phyloP scores from a whole-genome alignment of 2,888 invertebrate species.

The Parelbella ahira region DNA sequence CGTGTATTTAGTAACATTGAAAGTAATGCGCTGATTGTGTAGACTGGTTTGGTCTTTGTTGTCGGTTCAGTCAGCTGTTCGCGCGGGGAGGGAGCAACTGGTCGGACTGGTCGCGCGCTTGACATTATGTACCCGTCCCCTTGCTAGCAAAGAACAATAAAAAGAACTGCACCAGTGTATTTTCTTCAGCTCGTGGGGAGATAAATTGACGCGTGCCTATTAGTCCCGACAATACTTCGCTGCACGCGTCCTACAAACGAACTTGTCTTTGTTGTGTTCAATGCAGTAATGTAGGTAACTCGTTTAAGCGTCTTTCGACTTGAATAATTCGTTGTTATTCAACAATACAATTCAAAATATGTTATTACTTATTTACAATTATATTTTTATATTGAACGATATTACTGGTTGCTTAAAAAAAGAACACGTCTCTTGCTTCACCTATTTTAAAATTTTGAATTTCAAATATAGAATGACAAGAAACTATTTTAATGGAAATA shows the following conservation, averaged over 20 bases:
- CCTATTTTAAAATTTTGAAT: no score
- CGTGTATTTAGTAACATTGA: conserved; percentile 24
- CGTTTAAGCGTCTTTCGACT: no score
- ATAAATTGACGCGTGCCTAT: conserved; percentile 20
- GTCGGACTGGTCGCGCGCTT: conserved; percentile 45
- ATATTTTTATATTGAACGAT: no score
- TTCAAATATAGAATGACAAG: no score
- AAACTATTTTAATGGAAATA: no score
- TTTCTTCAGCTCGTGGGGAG: conserved; percentile 14
- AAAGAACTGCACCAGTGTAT: conserved; percentile 16
- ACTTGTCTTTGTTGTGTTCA: conserved; percentile 12
- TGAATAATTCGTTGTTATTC: no score
- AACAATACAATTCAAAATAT: no score
- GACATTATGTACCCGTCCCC: conserved; percentile 24
- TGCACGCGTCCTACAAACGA: no score
- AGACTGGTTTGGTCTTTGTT: conserved; percentile 62
- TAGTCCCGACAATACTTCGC: background rate
- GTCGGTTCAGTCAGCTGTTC: conserved; percentile 69
- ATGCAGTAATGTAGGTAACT: conserved; percentile 2
- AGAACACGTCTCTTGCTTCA: no score
- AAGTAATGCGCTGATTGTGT: conserved; percentile 38
- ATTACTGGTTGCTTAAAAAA: no score
- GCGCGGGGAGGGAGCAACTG: conserved; percentile 44
- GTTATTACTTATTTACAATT: no score
- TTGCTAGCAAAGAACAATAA: no score